Percentiles rank a stretch among this genome's conserved stretches.
Evolutionary conservation across 2,113 vertebrate genomes (phyloP).

Genomic region (Pluvialis apricaria): DNA sequence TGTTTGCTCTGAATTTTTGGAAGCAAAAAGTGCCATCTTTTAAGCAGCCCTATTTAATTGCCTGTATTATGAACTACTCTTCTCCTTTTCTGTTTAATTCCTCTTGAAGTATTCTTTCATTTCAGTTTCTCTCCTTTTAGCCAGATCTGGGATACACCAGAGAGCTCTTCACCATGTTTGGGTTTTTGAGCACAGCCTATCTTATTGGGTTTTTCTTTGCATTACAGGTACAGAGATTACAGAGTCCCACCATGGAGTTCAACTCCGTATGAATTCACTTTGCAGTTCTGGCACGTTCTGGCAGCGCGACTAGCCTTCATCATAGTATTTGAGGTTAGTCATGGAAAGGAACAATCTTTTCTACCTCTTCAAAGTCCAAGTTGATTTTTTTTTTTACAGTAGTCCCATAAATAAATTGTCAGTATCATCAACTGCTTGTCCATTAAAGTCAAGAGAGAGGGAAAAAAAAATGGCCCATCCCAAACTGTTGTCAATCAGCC

Average conservation of each 20-base stretch:
- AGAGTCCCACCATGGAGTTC: constrained; percentile 90
- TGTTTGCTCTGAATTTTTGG: background rate
- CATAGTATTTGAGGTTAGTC: constrained; percentile 95
- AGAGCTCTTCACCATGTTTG: background rate
- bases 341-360: background rate
- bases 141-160: background rate
- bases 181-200: background rate
- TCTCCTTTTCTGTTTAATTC: background rate
- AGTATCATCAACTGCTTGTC: background rate
- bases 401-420: background rate
- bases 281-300: constrained; percentile 97
- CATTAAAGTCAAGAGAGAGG: background rate
- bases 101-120: background rate
- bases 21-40: background rate
- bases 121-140: background rate
- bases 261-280: constrained; percentile 90
- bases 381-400: background rate
- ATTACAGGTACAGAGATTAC: constrained; percentile 90
- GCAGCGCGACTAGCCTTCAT: constrained; percentile 96
- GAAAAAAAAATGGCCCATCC: background rate
- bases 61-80: background rate
- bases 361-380: background rate
- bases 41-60: background rate
- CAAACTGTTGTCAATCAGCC: background rate
- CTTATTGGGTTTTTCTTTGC: background rate